Conservation (phyloP, 2,113 vertebrate species). For the Anhinga anhinga region DNA sequence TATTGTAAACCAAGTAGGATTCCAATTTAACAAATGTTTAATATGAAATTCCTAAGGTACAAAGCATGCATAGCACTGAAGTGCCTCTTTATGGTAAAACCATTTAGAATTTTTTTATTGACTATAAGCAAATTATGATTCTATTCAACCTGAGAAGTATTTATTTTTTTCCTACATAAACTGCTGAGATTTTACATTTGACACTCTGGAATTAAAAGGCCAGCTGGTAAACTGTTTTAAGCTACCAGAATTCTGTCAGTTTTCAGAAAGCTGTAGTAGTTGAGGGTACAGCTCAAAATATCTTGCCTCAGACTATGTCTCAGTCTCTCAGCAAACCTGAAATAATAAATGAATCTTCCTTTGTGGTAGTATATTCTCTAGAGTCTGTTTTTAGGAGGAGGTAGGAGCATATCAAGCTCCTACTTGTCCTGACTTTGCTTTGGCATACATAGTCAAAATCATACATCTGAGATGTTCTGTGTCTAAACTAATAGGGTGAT, state of each 20-base stretch:
- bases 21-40: slow-evolving; percentile 35
- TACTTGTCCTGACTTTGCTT: not conserved
- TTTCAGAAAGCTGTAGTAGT: not conserved
- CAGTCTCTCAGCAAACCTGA: not conserved
- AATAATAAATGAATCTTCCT: not conserved
- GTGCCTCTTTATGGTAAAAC: slow-evolving; percentile 11
- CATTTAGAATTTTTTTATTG: slow-evolving; percentile 42
- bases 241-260: not conserved
- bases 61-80: not conserved
- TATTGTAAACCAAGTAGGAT: not conserved
- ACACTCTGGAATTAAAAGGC: not conserved
- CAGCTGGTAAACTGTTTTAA: not conserved
- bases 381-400: not conserved
- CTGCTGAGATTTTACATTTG: not conserved
- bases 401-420: not conserved
- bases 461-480: not conserved
- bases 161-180: not conserved
- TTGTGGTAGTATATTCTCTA: not conserved
- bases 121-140: slow-evolving; percentile 24
- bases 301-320: not conserved
- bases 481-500: not conserved
- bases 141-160: not conserved
- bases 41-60: slow-evolving; percentile 35
- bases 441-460: not conserved
- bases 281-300: not conserved